phyloP scores from a whole-genome alignment of 2,888 invertebrate species.

The Strigamia maritima region DNA sequence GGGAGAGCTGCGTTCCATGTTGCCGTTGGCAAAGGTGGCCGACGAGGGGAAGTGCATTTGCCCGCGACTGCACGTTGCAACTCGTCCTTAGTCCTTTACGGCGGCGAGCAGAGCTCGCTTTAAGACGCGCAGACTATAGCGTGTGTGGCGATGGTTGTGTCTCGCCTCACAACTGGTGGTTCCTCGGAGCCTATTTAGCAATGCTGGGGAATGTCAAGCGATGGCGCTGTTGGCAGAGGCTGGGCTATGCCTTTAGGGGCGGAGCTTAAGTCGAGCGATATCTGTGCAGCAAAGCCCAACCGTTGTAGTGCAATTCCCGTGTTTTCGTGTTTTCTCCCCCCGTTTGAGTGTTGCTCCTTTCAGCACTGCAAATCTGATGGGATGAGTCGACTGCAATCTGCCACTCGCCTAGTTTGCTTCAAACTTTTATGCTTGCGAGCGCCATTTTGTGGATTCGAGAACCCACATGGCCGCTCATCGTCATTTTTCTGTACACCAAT shows the following conservation, averaged over 20 bases:
- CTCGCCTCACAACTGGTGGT: conserved; percentile 33
- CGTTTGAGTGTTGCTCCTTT: not conserved
- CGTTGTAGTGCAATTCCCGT: not conserved
- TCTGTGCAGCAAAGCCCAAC: conserved; percentile 8
- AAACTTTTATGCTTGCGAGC: conserved; percentile 18
- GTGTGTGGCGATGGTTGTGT: conserved; percentile 22
- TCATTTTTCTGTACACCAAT: conserved; percentile 12
- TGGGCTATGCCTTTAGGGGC: conserved; percentile 24
- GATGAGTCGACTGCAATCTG: not conserved
- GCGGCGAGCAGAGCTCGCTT: conserved; percentile 24
- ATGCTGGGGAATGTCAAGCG: conserved; percentile 28
- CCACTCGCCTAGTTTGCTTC: not conserved
- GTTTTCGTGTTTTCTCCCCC: not conserved
- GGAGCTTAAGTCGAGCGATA: not conserved
- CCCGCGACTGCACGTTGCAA: conserved; percentile 37
- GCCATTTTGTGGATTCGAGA: conserved; percentile 12
- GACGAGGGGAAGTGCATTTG: conserved; percentile 38
- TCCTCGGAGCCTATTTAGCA: conserved; percentile 17
- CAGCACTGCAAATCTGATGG: not conserved
- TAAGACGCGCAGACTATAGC: conserved; percentile 22
- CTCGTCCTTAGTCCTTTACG: conserved; percentile 30
- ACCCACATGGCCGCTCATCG: conserved; percentile 28
- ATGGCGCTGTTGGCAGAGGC: conserved; percentile 26
- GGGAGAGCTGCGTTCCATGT: conserved; percentile 37
- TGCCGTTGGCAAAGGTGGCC: conserved; percentile 36